Base-by-base conservation (phyloP, 2,113 vertebrate species). In the Theropithecus gelada region DNA sequence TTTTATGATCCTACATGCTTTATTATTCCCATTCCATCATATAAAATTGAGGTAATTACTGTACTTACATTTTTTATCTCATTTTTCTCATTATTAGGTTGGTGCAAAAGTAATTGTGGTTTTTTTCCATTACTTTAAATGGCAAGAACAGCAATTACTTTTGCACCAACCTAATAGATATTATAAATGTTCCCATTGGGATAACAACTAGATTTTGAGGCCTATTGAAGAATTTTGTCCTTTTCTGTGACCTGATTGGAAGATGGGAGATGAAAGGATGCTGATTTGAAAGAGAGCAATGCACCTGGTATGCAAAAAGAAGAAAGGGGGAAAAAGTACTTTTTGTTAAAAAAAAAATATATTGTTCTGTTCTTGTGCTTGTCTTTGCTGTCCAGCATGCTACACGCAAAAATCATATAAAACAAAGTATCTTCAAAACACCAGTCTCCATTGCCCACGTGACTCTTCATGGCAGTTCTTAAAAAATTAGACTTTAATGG, bases 161-260 rank as follows among this genome's bases (percentile, higher is more conserved):
- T 64, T 30, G 27, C 61, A 64, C 61, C 61, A 64, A 30, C 27
- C 12, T 64, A 64, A 64, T 32, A 97, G 48, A 79, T 96, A 91
- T 95, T 97, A 75, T 30, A 98, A 97, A 98, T 98, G 40, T 13
- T 98, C 38, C 80, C 59, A 80, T 97, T 97, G 93, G 93, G 93
- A 94, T 98, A 97, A 92, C 45, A 98, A 92, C 45, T 96, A 76
- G 30, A 96, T 95, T 97, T 86, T 88, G 6, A 94, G 92, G n/a
- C 38, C 52, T 95, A 1, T 43, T 97, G 23, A 90, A 35, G 96
- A 72, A 97, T 92, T 96, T 97, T 87, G 83, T 13, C 40, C 55
- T 82, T 98, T 98, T 92, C 22, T 61, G 90, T 97, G 90, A 38
- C 45, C 40, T 96, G 86, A 96, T 80, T 81, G 93, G n/a, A 72